These are phyloP conservation scores for Atractosteus spatula DNA, from an alignment of 2,113 vertebrate genomes.

Conservation along the genomic window DNA sequence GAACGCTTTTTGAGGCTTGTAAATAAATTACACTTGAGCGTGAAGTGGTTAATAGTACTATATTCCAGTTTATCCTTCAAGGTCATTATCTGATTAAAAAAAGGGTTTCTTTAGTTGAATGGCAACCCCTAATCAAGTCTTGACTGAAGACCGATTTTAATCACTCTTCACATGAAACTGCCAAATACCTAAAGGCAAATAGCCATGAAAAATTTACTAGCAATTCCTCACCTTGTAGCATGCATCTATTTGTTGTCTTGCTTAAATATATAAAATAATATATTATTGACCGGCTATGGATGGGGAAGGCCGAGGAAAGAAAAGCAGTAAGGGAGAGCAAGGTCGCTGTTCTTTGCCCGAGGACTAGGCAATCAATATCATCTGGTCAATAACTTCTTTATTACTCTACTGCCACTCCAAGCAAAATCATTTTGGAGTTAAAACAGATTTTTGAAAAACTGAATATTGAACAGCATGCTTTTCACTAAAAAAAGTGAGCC, in stretches of 20 bases:
- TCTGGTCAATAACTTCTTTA: conserved; percentile 99
- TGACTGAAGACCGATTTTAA: conserved; percentile 68
- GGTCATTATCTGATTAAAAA: conserved; percentile 66
- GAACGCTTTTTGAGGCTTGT: conserved; percentile 62
- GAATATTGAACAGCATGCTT: conserved; percentile 83
- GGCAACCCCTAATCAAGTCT: conserved; percentile 67
- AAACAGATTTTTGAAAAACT: conserved; percentile 91
- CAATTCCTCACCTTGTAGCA: conserved; percentile 87
- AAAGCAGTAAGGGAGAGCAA: conserved; percentile 89
- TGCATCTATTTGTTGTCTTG: conserved; percentile 80
- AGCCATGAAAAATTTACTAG: conserved; percentile 74
- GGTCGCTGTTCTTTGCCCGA: conserved; percentile 94
- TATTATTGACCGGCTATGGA: conserved; percentile 95
- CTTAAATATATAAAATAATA: conserved; percentile 99
- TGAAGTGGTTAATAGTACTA: conserved; percentile 55
- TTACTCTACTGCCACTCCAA: conserved; percentile 92
- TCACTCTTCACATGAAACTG: conserved; percentile 58
- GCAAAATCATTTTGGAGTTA: conserved; percentile 97
- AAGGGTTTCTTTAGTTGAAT: conserved; percentile 52
- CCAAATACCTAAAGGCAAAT: conserved; percentile 78
- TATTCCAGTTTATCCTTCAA: conserved; percentile 40
- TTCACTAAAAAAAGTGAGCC: too few relatives aligned
- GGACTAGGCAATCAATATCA: conserved; percentile 97
- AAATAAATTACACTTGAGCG: conserved; percentile 51
- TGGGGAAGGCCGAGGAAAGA: conserved; percentile 81